phyloP scores from a whole-genome alignment of 2,797 vertebrate species.

The Erethizon dorsatum region DNA sequence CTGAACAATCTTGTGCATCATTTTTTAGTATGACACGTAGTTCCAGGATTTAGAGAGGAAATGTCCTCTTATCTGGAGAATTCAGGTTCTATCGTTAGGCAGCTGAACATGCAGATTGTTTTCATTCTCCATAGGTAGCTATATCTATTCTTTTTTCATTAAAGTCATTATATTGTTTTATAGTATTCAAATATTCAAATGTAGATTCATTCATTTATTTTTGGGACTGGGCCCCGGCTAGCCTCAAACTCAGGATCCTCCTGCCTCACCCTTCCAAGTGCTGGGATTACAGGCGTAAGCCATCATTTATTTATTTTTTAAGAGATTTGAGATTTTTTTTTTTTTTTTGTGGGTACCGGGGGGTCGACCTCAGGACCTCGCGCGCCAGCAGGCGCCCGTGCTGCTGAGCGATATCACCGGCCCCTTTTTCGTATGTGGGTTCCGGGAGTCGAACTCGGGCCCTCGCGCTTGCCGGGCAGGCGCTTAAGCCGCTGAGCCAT shows the following conservation, averaged over 20 bases:
- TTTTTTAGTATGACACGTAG: background rate
- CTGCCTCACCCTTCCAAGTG: background rate
- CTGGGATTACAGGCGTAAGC: background rate
- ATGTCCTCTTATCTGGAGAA: background rate
- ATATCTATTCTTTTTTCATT: background rate
- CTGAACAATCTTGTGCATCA: background rate
- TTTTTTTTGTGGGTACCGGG: no score
- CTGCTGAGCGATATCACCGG: no score
- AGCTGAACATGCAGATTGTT: background rate
- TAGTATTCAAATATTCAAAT: background rate
- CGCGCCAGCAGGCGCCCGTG: no score
- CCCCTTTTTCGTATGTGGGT: no score
- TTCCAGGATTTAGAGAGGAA: background rate
- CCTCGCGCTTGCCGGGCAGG: no score
- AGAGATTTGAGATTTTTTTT: background rate
- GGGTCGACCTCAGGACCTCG: no score
- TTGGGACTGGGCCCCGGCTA: background rate
- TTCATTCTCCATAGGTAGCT: background rate
- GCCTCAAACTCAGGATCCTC: background rate
- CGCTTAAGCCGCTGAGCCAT: no score
- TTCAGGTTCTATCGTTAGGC: background rate
- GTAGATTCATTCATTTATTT: background rate
- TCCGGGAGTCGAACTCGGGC: no score
- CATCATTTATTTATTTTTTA: background rate
- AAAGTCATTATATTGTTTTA: slow-evolving; percentile 30